Conservation (phyloP, 1,140 invertebrate genomes). For the Rhagoletis pomonella region DNA sequence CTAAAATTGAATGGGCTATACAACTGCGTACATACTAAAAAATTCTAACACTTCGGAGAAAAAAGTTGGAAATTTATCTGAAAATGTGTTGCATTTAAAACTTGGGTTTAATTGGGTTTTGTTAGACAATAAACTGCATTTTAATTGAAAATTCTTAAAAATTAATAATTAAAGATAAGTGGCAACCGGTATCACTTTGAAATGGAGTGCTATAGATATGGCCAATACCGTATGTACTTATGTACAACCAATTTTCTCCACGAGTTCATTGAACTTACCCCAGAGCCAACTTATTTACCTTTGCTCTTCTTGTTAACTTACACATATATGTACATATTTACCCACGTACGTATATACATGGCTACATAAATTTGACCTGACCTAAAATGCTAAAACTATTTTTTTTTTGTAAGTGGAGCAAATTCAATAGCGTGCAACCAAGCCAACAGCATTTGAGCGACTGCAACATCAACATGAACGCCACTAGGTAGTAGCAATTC, state of each 20-base stretch:
- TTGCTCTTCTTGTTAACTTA: neutral
- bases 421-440: slow-evolving; percentile 56
- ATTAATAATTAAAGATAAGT: too few species aligned
- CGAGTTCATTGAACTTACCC: slow-evolving; percentile 72
- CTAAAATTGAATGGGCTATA: too few species aligned
- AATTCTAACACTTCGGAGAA: too few species aligned
- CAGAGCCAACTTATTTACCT: neutral
- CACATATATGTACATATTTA: neutral
- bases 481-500: neutral
- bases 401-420: slow-evolving; percentile 60
- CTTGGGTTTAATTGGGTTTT: too few species aligned
- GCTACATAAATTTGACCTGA: slow-evolving; percentile 72
- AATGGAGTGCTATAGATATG: too few species aligned
- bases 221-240: too few species aligned
- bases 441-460: neutral
- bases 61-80: too few species aligned
- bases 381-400: slow-evolving; percentile 72
- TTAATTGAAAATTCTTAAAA: too few species aligned
- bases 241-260: slow-evolving; percentile 56
- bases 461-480: neutral
- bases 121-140: too few species aligned
- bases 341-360: neutral
- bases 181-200: too few species aligned
- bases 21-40: too few species aligned
- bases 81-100: too few species aligned